Evolutionary conservation across 2,113 vertebrate genomes (phyloP).

Genomic region (Platysternon megacephalum): DNA sequence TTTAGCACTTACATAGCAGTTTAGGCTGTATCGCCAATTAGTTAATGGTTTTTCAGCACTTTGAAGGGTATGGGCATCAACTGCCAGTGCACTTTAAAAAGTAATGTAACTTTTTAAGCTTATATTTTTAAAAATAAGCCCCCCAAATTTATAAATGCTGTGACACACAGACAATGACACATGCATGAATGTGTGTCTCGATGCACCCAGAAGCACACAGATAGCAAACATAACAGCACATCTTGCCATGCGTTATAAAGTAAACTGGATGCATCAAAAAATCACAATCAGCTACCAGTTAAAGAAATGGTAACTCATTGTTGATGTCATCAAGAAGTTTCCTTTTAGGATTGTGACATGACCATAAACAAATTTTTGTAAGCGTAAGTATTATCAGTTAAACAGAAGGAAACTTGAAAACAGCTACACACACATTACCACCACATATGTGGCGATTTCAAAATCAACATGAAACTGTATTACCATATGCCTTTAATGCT

Average conservation of each 20-base stretch:
- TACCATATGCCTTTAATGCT: neutral
- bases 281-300: neutral
- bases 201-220: neutral
- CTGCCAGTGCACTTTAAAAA: neutral
- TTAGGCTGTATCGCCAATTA: neutral
- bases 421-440: neutral
- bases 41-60: neutral
- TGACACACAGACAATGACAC: too few relatives aligned
- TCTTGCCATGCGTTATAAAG: neutral
- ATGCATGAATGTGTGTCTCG: fast-evolving
- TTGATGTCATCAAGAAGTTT: neutral
- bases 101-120: too few relatives aligned
- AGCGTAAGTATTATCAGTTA: neutral
- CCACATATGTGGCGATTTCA: neutral
- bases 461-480: neutral
- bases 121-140: too few relatives aligned
- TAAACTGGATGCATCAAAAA: neutral
- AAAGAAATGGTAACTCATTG: neutral
- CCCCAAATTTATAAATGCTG: too few relatives aligned
- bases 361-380: neutral
- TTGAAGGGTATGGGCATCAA: fast-evolving
- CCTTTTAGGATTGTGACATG: neutral
- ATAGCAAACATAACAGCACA: neutral
- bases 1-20: neutral
- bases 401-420: neutral